These are phyloP conservation scores for Epinotia bilunana DNA, from an alignment of 2,888 invertebrate genomes.

Conservation along the genomic window DNA sequence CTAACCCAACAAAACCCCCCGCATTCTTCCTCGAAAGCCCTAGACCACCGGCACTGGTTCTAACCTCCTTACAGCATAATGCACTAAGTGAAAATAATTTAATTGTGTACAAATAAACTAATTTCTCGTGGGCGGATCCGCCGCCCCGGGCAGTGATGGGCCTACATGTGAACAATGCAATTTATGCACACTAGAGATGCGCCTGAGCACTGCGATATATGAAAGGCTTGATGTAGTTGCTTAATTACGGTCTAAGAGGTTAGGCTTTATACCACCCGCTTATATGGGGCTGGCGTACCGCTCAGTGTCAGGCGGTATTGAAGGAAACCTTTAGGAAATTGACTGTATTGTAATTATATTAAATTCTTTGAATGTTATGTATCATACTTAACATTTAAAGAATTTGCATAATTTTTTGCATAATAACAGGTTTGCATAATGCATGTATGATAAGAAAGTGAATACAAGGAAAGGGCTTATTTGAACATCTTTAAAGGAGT, in stretches of 20 bases:
- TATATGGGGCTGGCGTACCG: neutral
- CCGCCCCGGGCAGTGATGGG: conserved; percentile 43
- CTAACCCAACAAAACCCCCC: conserved; percentile 18
- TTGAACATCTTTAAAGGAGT: neutral
- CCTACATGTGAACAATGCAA: conserved; percentile 53
- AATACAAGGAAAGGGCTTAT: neutral
- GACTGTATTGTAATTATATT: neutral
- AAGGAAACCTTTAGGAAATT: neutral
- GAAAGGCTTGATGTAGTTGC: conserved; percentile 33
- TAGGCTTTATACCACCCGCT: conserved; percentile 16
- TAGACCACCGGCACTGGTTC: conserved; percentile 43
- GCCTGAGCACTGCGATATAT: conserved; percentile 32
- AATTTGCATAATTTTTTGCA: too few species aligned
- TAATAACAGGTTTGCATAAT: too few species aligned
- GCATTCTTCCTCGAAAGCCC: conserved; percentile 34
- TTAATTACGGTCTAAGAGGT: conserved; percentile 40
- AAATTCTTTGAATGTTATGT: neutral
- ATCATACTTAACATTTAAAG: too few species aligned
- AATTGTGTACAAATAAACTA: conserved; percentile 46
- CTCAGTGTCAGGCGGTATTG: neutral
- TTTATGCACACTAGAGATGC: conserved; percentile 44
- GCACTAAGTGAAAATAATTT: conserved; percentile 46
- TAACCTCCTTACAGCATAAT: conserved; percentile 44
- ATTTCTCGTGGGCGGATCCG: conserved; percentile 38
- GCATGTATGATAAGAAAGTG: neutral